These are phyloP conservation scores for Phenacoccus solenopsis DNA, from an alignment of 1,140 invertebrate species.

Conservation along the genomic window DNA sequence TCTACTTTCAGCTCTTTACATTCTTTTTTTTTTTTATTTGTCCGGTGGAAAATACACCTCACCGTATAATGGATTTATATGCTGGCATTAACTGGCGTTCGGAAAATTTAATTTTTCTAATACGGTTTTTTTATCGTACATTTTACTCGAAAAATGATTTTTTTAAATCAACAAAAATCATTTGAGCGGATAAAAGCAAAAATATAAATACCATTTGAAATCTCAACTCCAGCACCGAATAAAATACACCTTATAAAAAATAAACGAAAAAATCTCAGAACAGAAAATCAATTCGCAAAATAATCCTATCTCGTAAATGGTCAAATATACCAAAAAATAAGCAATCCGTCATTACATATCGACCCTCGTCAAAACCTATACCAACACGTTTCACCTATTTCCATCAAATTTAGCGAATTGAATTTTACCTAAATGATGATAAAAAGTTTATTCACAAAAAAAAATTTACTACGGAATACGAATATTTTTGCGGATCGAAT, in stretches of 20 bases:
- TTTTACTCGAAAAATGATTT: too few relatives aligned
- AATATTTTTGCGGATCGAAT: slow-evolving; percentile 6
- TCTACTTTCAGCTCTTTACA: background rate
- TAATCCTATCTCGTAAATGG: too few relatives aligned
- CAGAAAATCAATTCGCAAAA: too few relatives aligned
- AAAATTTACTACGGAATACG: background rate
- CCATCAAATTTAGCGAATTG: background rate
- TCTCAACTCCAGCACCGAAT: too few relatives aligned
- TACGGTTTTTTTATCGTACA: background rate
- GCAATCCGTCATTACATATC: too few relatives aligned
- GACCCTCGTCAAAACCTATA: too few relatives aligned
- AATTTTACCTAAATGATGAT: background rate
- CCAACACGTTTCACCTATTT: background rate
- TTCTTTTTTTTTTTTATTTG: slow-evolving; percentile 3
- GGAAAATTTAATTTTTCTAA: background rate
- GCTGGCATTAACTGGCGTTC: background rate
- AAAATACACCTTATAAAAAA: too few relatives aligned
- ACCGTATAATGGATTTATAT: background rate
- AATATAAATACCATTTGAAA: too few relatives aligned
- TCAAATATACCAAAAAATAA: too few relatives aligned
- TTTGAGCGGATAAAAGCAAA: too few relatives aligned
- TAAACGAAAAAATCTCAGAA: too few relatives aligned
- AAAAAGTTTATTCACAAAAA: background rate
- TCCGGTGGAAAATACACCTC: background rate
- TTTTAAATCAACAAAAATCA: too few relatives aligned